Base-by-base conservation (phyloP, 1,140 invertebrate species). In the Spodoptera frugiperda region DNA sequence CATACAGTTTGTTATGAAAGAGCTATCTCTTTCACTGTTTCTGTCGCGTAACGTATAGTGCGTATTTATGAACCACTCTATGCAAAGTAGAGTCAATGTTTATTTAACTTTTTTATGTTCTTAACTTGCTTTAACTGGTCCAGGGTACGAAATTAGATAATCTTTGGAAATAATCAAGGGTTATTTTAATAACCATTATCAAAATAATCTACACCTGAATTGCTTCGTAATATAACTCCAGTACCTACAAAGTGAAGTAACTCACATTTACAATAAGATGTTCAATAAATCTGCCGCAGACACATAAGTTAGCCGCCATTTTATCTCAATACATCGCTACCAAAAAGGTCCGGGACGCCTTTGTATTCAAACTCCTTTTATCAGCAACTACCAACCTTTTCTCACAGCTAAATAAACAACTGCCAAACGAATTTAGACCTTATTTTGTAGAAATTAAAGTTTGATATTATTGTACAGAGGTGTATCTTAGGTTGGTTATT, bases 221-320 rank as follows among this genome's bases (percentile, higher is more conserved):
- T n/a, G n/a, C n/a, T n/a, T n/a, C n/a, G 12, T n/a, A n/a, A 25
- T 1, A 15, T 15, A 25, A 14, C 17, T 67, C 39, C 63, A 44
- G 17, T 12, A 1, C 44, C 19, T 48, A 49, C 63, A 25, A 25
- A 25, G 25, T 25, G 5, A 25, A 25, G 5, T 11, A 1, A 46
- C 44, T 49, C 14, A 19, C 19, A 25, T 48, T 49, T 44, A 48
- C 21, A 67, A 48, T 10, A 44, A 49, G 44, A 67, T 67, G 63
- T 44, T 67, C 63, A 49, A 67, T 48, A 67, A 48, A 67, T 67
- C 63, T 67, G 17, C 21, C 10, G 48, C 63, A 25, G 44, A 67
- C 44, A 71, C 55, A 55, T 57, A 57, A 33, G 68, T 55, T 53
- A 55, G 15, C 70, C 39, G 70, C 33, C 49, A 30, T 33, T 21